Evolutionary conservation across 1,140 invertebrate species (phyloP), one percentile per base, ranked within the genome.

Genomic region (Calephelis virginiensis): DNA sequence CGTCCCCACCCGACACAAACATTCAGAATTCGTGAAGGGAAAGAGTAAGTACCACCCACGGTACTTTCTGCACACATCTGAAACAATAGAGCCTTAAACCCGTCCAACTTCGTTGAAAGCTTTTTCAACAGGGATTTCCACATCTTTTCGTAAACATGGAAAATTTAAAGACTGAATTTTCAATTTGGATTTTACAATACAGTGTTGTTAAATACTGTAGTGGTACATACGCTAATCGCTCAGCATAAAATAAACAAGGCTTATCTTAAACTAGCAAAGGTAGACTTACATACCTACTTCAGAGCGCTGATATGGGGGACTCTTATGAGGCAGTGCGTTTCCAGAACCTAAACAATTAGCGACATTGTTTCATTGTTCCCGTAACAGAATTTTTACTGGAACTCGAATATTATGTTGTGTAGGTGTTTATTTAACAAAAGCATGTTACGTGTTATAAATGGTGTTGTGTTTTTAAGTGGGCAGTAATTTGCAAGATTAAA

Each of bases 21-120:
- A 88, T 74, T 89, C 86, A 67, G 89, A 91, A 76, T 91, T 91
- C 71, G 86, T 89, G 74, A 90, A 89, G 73, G 89, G 89, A 77
- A 91, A 89, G 73, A 91, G 89, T 91, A 89, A 91, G 89, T 87
- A 68, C 40, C 59, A 61, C 59, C 59, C 59, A 61, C 59, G 59
- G 59, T 43, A 43, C 59, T 61, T 40, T 53, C 48, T n/a, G 17
- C 6, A 64, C 12, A 4, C 10, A 50, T 48, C 62, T 7, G 46
- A 62, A 62, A 38, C 37, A 9, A 64, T 38, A 63, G 10, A 49
- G 13, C 59, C 37, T 61, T 8, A 50, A 50, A 50, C 49, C 13
- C 11, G 8, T n/a, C 13, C 8, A 50, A 50, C 45, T 13, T n/a
- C n/a, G n/a, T n/a, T 63, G 37, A 28, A 43, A 68, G 37, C 43